phyloP scores from a whole-genome alignment of 2,888 invertebrate genomes.

The Ormyrus rosae region DNA sequence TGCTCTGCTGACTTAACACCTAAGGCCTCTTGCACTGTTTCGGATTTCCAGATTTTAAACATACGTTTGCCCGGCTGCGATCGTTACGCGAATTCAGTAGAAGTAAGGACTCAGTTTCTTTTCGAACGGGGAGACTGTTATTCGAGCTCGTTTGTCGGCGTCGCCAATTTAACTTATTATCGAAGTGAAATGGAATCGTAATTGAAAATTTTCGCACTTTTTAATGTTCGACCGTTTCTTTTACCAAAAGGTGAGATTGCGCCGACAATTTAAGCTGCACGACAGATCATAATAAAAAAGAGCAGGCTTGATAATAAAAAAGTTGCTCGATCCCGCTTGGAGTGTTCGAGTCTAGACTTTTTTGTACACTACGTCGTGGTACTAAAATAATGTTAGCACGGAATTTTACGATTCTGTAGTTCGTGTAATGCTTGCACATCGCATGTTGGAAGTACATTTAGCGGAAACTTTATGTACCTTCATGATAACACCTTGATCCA shows the following conservation, averaged over 20 bases:
- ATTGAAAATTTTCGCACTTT: too few species aligned
- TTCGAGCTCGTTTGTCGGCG: too few species aligned
- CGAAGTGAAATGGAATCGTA: too few species aligned
- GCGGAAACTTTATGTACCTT: constrained; percentile 40
- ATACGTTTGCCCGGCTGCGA: neutral
- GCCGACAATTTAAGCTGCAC: too few species aligned
- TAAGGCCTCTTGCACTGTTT: neutral
- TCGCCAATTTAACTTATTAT: too few species aligned
- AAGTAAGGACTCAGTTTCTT: too few species aligned
- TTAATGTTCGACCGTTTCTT: too few species aligned
- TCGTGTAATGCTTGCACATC: constrained; percentile 33
- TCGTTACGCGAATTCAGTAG: neutral
- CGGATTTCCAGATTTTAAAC: neutral
- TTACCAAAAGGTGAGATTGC: too few species aligned
- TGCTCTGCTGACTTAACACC: constrained; percentile 18
- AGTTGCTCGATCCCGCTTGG: neutral
- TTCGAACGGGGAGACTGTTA: too few species aligned
- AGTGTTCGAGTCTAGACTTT: constrained; percentile 14
- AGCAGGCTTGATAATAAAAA: neutral
- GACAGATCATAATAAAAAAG: neutral
- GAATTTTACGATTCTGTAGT: constrained; percentile 43
- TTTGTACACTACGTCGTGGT: neutral
- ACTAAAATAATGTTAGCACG: constrained; percentile 43
- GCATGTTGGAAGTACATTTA: constrained; percentile 48
- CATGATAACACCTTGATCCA: constrained; percentile 28